Evolutionary conservation across 2,113 vertebrate genomes (phyloP).

Genomic region (Brachyhypopomus occidentalis): DNA sequence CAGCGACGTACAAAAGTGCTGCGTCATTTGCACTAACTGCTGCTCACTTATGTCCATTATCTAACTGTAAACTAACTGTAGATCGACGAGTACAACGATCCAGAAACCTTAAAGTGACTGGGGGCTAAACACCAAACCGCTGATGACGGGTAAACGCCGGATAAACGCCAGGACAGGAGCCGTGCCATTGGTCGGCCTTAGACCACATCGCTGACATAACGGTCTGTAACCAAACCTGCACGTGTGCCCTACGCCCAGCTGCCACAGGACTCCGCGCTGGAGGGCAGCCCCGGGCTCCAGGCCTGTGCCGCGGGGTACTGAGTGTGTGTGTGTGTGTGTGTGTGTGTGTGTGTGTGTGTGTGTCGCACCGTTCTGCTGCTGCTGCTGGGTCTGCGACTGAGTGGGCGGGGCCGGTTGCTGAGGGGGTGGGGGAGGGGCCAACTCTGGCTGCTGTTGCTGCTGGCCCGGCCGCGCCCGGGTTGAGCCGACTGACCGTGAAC

Average conservation of each 20-base stretch:
- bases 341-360: conserved; percentile 60
- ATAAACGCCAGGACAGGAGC: background rate
- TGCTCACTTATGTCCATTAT: background rate
- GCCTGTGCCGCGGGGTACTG: background rate
- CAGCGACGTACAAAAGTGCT: background rate
- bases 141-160: too few relatives aligned
- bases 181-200: too few relatives aligned
- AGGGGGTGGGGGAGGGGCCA: conserved; percentile 64
- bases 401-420: conserved; percentile 71
- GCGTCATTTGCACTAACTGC: background rate
- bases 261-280: too few relatives aligned
- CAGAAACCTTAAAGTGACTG: background rate
- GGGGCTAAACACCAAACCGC: background rate
- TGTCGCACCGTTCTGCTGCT: conserved; percentile 90
- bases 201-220: background rate
- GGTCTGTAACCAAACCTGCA: too few relatives aligned
- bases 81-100: background rate
- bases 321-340: conserved; percentile 8
- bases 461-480: conserved; percentile 86
- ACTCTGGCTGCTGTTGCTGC: conserved; percentile 81
- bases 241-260: too few relatives aligned
- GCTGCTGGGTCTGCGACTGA: conserved; percentile 77
- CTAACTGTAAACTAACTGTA: background rate
- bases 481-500: conserved; percentile 73
- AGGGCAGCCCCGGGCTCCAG: background rate